phyloP scores from a whole-genome alignment of 53 echinoderm and acorn worm species.

The Holothuria leucospilota region DNA sequence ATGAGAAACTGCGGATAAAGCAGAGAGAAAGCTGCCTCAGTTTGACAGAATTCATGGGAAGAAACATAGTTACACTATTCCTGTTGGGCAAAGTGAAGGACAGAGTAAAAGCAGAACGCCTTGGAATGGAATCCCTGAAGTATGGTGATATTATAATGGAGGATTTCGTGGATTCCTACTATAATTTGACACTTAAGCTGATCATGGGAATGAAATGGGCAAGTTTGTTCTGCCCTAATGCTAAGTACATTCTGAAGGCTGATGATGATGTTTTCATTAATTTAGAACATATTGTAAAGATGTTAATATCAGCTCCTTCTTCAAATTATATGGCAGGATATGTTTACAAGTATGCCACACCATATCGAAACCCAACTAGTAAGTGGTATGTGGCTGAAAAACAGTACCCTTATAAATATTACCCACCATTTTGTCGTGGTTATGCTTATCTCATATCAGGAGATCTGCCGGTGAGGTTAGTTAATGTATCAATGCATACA shows the following conservation, averaged over 20 bases:
- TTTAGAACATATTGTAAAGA: constrained; percentile 35
- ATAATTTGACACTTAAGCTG: constrained; percentile 59
- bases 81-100: not conserved
- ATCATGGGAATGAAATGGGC: constrained; percentile 69
- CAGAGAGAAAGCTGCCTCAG: constrained; percentile 10
- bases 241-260: constrained; percentile 51
- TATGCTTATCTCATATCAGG: constrained; percentile 60
- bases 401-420: constrained; percentile 36
- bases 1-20: not conserved
- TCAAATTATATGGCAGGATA: constrained; percentile 45
- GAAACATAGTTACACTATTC: constrained; percentile 1
- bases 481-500: constrained; percentile 19
- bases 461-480: constrained; percentile 50
- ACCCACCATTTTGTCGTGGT: constrained; percentile 60
- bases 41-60: constrained; percentile 8
- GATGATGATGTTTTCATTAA: constrained; percentile 59
- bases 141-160: constrained; percentile 62
- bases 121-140: not conserved
- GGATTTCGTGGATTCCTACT: constrained; percentile 52
- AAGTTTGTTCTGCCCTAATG: constrained; percentile 36
- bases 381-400: constrained; percentile 52
- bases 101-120: not conserved
- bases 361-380: constrained; percentile 11
- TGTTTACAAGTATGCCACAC: constrained; percentile 33
- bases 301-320: constrained; percentile 26